A percentile compares a stretch with the other conserved stretches of the same genome.
phyloP scores from a whole-genome alignment of 2,113 vertebrate species.

The Plecturocebus donacophilus region DNA sequence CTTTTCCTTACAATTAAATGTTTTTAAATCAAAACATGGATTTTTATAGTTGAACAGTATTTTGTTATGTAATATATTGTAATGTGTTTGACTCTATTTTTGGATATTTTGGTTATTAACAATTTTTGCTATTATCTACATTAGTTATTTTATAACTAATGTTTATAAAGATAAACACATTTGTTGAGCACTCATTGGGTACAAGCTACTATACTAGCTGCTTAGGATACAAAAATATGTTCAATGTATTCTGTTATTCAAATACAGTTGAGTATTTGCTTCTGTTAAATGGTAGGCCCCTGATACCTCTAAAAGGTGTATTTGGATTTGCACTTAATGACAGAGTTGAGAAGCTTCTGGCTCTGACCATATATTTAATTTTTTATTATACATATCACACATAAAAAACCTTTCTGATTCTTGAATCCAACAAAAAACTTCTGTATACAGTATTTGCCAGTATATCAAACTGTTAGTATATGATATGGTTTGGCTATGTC shows the following conservation, averaged over 20 bases:
- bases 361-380: background rate
- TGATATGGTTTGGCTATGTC: background rate
- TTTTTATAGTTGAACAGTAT: background rate
- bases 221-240: background rate
- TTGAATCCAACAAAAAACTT: background rate
- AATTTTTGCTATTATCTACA: background rate
- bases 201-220: background rate
- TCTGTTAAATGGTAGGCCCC: background rate
- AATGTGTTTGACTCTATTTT: background rate
- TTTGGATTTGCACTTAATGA: background rate
- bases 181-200: background rate
- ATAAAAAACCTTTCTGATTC: background rate
- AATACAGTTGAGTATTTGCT: background rate
- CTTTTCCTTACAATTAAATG: background rate
- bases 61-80: background rate
- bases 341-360: background rate
- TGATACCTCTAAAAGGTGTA: background rate
- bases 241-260: background rate
- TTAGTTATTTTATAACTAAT: too few relatives aligned
- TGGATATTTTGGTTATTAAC: background rate
- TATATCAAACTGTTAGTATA: background rate
- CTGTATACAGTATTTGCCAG: background rate
- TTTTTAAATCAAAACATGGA: background rate
- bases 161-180: background rate
- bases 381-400: background rate